Evolutionary conservation across 1,140 invertebrate genomes (phyloP).

Genomic region (Coboldia fuscipes): DNA sequence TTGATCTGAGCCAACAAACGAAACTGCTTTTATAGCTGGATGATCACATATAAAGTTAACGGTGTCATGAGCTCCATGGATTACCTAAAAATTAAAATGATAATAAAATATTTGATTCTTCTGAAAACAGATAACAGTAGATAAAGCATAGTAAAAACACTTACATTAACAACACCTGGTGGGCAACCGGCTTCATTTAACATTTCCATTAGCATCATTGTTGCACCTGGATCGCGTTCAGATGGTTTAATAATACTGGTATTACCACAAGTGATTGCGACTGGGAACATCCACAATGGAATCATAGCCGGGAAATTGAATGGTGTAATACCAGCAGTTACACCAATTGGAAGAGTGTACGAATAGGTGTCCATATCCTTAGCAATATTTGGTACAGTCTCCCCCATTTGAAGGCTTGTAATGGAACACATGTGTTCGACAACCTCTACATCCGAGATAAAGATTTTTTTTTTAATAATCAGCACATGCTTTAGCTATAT

Average conservation of each 20-base stretch:
- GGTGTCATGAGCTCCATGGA: constrained; percentile 83
- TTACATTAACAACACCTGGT: constrained; percentile 51
- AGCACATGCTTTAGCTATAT: not conserved
- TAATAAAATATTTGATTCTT: constrained; percentile 3
- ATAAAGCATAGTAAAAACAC: constrained; percentile 5
- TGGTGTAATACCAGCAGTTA: constrained; percentile 56
- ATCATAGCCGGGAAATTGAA: constrained; percentile 99
- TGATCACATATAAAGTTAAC: constrained; percentile 97
- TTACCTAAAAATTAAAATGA: too few species aligned
- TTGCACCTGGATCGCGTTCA: constrained; percentile 91
- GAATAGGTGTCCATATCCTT: constrained; percentile 87
- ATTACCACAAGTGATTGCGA: constrained; percentile 79
- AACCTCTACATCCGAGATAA: constrained; percentile 44
- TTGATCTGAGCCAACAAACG: constrained; percentile 92
- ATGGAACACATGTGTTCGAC: constrained; percentile 93
- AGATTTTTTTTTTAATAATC: too few species aligned
- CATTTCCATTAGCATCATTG: constrained; percentile 83
- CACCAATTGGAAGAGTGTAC: constrained; percentile 50
- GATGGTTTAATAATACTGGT: constrained; percentile 71
- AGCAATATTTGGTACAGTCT: constrained; percentile 75
- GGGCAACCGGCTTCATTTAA: constrained; percentile 80
- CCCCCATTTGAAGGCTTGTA: constrained; percentile 76
- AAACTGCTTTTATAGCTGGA: constrained; percentile 90
- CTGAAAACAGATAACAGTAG: not conserved
- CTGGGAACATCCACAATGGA: constrained; percentile 96